Conservation (phyloP, 1,140 invertebrate species). For the Neuroterus valhalla region DNA sequence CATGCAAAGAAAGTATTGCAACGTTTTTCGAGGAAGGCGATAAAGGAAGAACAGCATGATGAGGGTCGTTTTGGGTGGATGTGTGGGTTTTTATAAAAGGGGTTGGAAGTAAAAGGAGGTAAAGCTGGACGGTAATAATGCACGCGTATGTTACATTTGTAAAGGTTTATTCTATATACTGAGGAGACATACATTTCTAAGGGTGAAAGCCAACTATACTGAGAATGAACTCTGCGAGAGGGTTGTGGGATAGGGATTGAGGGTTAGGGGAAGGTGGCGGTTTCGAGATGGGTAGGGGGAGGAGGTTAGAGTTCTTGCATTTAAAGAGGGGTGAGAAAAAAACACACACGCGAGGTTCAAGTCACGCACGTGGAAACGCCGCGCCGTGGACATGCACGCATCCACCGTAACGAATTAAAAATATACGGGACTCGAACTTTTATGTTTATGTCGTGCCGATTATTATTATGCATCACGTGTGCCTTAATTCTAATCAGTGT, state of each 20-base stretch:
- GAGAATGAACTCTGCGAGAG: slow-evolving; percentile 19
- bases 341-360: slow-evolving; percentile 54
- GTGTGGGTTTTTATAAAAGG: slow-evolving; percentile 32
- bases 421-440: slow-evolving; percentile 47
- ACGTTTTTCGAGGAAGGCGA: slow-evolving; percentile 21
- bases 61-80: too few species aligned
- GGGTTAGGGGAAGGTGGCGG: slow-evolving; percentile 35
- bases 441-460: slow-evolving; percentile 35
- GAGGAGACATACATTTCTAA: too few species aligned
- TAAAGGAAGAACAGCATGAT: too few species aligned
- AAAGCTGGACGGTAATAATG: slow-evolving; percentile 55
- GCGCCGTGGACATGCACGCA: slow-evolving; percentile 44
- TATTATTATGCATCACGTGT: slow-evolving; percentile 38
- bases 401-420: slow-evolving; percentile 54
- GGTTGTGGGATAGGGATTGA: slow-evolving; percentile 29
- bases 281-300: slow-evolving; percentile 8
- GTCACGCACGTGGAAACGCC: slow-evolving; percentile 58
- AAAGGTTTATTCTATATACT: slow-evolving; percentile 45
- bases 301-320: slow-evolving; percentile 10
- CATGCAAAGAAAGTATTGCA: slow-evolving; percentile 43
- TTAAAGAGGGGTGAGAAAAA: slow-evolving; percentile 41
- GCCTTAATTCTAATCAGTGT: slow-evolving; percentile 58
- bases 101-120: slow-evolving; percentile 44
- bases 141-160: slow-evolving; percentile 61
- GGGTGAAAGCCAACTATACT: too few species aligned